These are phyloP conservation scores for Octodonta nipae DNA, from an alignment of 2,888 invertebrate genomes.

Conservation along the genomic window DNA sequence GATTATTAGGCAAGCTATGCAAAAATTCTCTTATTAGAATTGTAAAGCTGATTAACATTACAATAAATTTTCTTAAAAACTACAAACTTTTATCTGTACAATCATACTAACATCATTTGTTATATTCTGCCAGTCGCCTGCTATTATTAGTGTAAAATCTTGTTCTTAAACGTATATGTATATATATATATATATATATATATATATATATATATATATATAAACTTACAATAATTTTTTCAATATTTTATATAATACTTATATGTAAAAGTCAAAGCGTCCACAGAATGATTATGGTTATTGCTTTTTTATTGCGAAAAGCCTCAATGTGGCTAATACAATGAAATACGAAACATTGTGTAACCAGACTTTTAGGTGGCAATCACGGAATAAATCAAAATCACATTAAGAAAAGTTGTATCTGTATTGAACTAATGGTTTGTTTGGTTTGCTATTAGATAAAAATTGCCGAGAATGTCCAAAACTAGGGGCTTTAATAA, in stretches of 20 bases:
- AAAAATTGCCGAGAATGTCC: too few relatives aligned
- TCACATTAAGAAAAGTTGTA: too few relatives aligned
- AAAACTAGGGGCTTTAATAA: too few relatives aligned
- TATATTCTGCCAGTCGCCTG: slow-evolving; percentile 31
- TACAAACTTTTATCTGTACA: slow-evolving; percentile 40
- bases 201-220: too few relatives aligned
- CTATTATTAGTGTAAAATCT: slow-evolving; percentile 40
- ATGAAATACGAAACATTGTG: slow-evolving; percentile 46
- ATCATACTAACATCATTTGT: slow-evolving; percentile 30
- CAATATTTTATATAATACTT: slow-evolving; percentile 33
- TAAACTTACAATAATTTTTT: slow-evolving; percentile 37
- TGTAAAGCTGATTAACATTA: too few relatives aligned
- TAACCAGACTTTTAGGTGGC: too few relatives aligned
- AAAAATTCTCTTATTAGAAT: too few relatives aligned
- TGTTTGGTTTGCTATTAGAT: too few relatives aligned
- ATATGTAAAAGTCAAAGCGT: slow-evolving; percentile 39
- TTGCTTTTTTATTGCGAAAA: slow-evolving; percentile 44
- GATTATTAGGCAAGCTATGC: background rate
- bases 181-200: too few relatives aligned
- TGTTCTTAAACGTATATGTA: slow-evolving; percentile 39
- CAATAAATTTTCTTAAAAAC: slow-evolving; percentile 33
- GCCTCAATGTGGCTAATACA: slow-evolving; percentile 42
- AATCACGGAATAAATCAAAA: too few relatives aligned
- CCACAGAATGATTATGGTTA: slow-evolving; percentile 42
- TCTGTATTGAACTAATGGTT: too few relatives aligned